Percentiles rank a stretch among this genome's conserved stretches.
These are phyloP conservation scores for Pycnomerus fuliginosus DNA, from an alignment of 2,888 invertebrate species.

Conservation along the genomic window DNA sequence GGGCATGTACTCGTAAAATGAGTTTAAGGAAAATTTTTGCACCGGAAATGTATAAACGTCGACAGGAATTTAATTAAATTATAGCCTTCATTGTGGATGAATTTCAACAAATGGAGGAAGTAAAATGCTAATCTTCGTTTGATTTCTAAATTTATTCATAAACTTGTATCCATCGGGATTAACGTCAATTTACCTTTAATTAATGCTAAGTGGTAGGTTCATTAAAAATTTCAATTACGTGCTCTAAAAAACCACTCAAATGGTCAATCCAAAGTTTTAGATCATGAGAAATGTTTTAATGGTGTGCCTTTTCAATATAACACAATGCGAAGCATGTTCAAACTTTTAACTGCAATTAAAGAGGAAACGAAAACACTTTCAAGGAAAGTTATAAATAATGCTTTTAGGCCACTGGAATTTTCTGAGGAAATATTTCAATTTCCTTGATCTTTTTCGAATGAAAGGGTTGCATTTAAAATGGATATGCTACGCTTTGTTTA, in stretches of 20 bases:
- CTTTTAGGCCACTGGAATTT: constrained; percentile 16
- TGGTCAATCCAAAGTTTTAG: constrained; percentile 36
- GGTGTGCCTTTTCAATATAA: constrained; percentile 33
- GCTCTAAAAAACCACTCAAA: constrained; percentile 35
- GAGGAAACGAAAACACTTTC: constrained; percentile 36
- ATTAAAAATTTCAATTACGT: constrained; percentile 42
- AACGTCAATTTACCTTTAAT: constrained; percentile 30
- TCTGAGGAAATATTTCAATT: neutral
- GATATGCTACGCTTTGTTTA: constrained; percentile 13
- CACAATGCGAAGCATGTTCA: constrained; percentile 35
- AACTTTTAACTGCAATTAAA: constrained; percentile 39
- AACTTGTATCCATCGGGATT: constrained; percentile 23
- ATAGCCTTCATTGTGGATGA: constrained; percentile 9
- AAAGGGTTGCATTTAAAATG: constrained; percentile 13
- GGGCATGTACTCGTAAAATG: too few relatives aligned
- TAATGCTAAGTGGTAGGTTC: constrained; percentile 45
- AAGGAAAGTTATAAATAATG: constrained; percentile 29
- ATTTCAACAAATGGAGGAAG: constrained; percentile 11
- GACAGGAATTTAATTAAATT: constrained; percentile 10
- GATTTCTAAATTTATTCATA: constrained; percentile 24
- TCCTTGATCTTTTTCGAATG: constrained; percentile 13
- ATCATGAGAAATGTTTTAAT: constrained; percentile 37
- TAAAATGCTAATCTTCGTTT: constrained; percentile 21
- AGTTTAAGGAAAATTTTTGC: neutral
- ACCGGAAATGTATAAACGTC: neutral